phyloP scores from a whole-genome alignment of 2,888 invertebrate species.

The Drosophila koepferae region DNA sequence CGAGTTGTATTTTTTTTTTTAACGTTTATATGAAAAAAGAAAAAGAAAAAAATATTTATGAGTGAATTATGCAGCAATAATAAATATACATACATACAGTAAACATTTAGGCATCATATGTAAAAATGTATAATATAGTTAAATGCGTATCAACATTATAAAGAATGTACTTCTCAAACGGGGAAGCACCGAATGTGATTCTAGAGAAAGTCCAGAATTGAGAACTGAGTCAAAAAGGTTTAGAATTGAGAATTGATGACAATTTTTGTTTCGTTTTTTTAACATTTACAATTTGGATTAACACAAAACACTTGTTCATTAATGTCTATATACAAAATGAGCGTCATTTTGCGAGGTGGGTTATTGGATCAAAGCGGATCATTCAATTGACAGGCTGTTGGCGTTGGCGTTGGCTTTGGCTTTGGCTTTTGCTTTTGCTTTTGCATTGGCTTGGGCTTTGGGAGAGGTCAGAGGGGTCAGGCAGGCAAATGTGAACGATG shows the following conservation, averaged over 20 bases:
- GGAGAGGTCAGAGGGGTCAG: constrained; percentile 24
- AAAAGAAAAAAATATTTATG: constrained; percentile 84
- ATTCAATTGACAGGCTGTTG: constrained; percentile 41
- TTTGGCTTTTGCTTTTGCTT: not conserved
- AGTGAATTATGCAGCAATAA: constrained; percentile 84
- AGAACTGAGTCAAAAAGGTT: constrained; percentile 6
- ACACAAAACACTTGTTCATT: constrained; percentile 55
- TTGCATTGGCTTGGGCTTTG: not conserved
- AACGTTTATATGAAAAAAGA: constrained; percentile 84
- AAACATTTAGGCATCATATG: constrained; percentile 76
- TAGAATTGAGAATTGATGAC: constrained; percentile 20
- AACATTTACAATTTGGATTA: constrained; percentile 60
- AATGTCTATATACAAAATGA: constrained; percentile 59
- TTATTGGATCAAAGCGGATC: constrained; percentile 41
- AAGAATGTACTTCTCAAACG: constrained; percentile 48
- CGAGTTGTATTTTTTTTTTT: constrained; percentile 59
- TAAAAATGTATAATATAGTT: constrained; percentile 51
- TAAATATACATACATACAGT: constrained; percentile 80
- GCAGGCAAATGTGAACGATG: constrained; percentile 49
- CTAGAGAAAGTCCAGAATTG: constrained; percentile 20
- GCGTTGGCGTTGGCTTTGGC: not conserved
- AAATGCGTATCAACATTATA: constrained; percentile 42
- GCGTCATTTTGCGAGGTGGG: constrained; percentile 41
- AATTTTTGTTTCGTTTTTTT: constrained; percentile 14
- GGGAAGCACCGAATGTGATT: constrained; percentile 45